These are phyloP conservation scores for Vulpes lagopus DNA, from an alignment of 2,113 vertebrate species.

Conservation along the genomic window DNA sequence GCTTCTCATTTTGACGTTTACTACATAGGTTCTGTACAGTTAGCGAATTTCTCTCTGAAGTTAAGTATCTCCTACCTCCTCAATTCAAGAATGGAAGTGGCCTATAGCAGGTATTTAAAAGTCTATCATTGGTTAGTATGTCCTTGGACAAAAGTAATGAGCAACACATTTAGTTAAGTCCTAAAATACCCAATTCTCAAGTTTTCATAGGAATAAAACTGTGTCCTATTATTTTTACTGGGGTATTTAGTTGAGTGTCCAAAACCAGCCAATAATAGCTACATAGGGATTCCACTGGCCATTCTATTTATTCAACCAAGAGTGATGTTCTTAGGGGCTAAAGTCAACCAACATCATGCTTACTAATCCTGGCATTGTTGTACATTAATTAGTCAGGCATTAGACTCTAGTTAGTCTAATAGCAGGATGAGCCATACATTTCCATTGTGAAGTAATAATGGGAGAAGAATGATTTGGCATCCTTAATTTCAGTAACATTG, in stretches of 20 bases:
- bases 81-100: background rate
- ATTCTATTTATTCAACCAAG: background rate
- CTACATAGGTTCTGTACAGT: background rate
- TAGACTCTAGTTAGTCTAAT: background rate
- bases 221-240: background rate
- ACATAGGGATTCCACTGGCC: background rate
- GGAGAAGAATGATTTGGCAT: background rate
- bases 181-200: slow-evolving; percentile 20
- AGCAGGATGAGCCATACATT: background rate
- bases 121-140: background rate
- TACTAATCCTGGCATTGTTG: background rate
- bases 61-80: background rate
- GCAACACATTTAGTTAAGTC: background rate
- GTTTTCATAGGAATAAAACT: background rate
- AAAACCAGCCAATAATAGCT: background rate
- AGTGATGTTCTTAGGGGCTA: background rate
- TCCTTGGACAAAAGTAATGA: background rate
- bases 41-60: background rate
- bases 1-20: background rate
- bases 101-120: background rate
- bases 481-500: background rate
- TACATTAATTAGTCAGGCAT: background rate
- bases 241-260: background rate
- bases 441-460: background rate
- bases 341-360: background rate